Percentiles rank a stretch among this genome's conserved stretches.
Evolutionary conservation across 1,140 invertebrate genomes (phyloP).

Genomic region (Ladona fulva): DNA sequence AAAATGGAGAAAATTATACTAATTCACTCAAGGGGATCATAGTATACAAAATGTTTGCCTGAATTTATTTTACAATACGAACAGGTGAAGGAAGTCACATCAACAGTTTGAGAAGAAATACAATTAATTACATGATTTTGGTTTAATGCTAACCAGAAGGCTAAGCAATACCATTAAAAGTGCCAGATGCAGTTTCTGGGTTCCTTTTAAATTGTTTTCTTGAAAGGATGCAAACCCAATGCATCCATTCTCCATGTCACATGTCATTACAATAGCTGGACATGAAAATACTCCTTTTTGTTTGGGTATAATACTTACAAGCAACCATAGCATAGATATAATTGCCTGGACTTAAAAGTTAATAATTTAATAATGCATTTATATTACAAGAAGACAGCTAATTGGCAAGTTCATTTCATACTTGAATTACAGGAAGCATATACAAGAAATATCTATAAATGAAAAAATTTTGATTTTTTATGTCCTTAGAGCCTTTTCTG

Average conservation of each 20-base stretch:
- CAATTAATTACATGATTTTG: neutral
- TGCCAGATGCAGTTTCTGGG: neutral
- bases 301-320: neutral
- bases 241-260: neutral
- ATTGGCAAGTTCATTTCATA: slow-evolving; percentile 14
- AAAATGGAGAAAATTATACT: neutral
- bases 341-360: neutral
- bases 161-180: neutral
- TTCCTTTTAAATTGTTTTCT: neutral
- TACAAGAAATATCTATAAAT: slow-evolving; percentile 15
- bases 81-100: neutral
- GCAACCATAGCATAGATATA: slow-evolving; percentile 3
- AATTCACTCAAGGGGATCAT: neutral
- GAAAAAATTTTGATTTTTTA: slow-evolving; percentile 14
- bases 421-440: neutral
- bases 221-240: neutral
- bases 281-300: neutral
- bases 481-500: slow-evolving; percentile 7
- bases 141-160: neutral
- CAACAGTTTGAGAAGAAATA: neutral
- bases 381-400: slow-evolving; percentile 14
- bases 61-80: neutral
- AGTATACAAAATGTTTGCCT: neutral
- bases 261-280: neutral
- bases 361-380: slow-evolving; percentile 1